phyloP scores from a whole-genome alignment of 2,888 invertebrate species.

The Embidobia sp. region DNA sequence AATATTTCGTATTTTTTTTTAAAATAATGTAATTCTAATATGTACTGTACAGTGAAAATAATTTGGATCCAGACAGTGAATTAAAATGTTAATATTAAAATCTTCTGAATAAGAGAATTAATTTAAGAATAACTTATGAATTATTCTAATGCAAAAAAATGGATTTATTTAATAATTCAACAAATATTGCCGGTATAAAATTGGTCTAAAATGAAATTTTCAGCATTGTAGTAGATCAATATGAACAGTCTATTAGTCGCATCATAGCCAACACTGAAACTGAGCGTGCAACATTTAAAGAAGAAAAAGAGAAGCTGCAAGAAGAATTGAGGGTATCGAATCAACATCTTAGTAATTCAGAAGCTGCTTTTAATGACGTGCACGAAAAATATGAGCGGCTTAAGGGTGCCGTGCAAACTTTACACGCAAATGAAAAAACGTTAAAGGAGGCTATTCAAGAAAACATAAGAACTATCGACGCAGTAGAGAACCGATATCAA shows the following conservation, averaged over 20 bases:
- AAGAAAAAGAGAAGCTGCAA: constrained; percentile 80
- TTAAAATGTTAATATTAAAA: too few species aligned
- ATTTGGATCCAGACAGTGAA: too few species aligned
- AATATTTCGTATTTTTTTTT: too few species aligned
- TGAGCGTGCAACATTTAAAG: constrained; percentile 78
- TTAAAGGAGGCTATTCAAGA: constrained; percentile 87
- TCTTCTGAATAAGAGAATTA: too few species aligned
- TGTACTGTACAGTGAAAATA: too few species aligned
- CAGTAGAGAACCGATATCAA: constrained; percentile 92
- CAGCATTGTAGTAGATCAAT: constrained; percentile 81
- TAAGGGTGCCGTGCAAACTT: constrained; percentile 84
- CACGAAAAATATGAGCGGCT: constrained; percentile 85
- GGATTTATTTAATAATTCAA: neutral
- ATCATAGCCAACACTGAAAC: constrained; percentile 83
- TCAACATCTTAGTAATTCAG: constrained; percentile 79
- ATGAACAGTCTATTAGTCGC: constrained; percentile 83
- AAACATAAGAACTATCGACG: constrained; percentile 87
- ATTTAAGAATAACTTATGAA: too few species aligned
- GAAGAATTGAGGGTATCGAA: constrained; percentile 81
- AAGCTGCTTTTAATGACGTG: constrained; percentile 80
- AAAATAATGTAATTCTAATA: too few species aligned
- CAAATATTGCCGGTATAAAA: neutral
- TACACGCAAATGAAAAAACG: constrained; percentile 33
- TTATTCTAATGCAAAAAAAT: neutral
- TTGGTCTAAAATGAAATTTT: neutral